Conservation (phyloP, 2,888 invertebrate genomes). For the Spodoptera picta region DNA sequence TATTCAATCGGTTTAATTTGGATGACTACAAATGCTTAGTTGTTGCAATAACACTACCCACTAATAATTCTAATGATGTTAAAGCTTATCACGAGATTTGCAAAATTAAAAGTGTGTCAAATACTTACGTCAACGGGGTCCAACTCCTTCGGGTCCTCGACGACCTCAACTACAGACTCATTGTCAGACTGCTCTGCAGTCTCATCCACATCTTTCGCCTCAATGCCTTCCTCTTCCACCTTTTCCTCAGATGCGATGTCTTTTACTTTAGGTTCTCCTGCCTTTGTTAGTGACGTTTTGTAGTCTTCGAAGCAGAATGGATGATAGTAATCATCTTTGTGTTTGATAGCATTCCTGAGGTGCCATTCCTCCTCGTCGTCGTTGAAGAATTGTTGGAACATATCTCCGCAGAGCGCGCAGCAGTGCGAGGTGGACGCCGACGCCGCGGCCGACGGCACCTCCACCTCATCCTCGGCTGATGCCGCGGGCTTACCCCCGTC, state of each 20-base stretch:
- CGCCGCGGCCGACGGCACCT: conserved; percentile 90
- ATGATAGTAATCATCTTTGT: conserved; percentile 94
- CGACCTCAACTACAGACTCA: conserved; percentile 81
- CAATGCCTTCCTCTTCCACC: conserved; percentile 73
- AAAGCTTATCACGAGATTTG: too few species aligned
- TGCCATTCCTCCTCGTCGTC: conserved; percentile 99
- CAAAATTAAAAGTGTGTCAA: neutral
- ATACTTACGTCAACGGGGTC: conserved; percentile 76
- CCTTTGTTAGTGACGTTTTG: conserved; percentile 86
- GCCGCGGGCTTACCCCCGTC: conserved; percentile 89
- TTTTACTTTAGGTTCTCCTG: conserved; percentile 43
- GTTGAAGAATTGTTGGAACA: conserved; percentile 98
- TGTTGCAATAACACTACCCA: too few species aligned
- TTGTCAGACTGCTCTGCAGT: conserved; percentile 74
- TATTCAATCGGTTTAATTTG: too few species aligned
- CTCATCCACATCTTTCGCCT: conserved; percentile 85
- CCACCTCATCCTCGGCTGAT: conserved; percentile 80
- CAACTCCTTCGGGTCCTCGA: conserved; percentile 63
- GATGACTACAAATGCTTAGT: too few species aligned
- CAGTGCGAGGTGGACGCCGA: conserved; percentile 89
- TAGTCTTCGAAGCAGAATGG: conserved; percentile 96
- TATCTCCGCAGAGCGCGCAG: conserved; percentile 98
- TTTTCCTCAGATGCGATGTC: conserved; percentile 62
- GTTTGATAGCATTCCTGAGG: conserved; percentile 93
- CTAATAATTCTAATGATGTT: too few species aligned